Conservation (phyloP, 1,140 invertebrate genomes). For the Panonychus citri region DNA sequence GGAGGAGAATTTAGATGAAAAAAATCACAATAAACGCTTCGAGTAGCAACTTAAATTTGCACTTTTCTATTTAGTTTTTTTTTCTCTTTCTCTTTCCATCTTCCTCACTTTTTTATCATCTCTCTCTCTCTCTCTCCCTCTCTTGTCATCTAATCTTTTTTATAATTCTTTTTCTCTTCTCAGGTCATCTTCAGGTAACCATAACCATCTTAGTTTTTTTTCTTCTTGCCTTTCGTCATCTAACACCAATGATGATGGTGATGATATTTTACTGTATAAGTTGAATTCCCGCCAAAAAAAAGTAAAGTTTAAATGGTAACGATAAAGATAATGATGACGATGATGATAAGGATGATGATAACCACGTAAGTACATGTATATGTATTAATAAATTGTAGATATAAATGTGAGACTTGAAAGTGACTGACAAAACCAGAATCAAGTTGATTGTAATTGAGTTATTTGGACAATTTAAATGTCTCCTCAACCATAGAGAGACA, state of each 20-base stretch:
- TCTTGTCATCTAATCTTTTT: not conserved
- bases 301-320: not conserved
- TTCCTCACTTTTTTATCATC: too few relatives aligned
- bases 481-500: not conserved
- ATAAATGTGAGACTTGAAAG: not conserved
- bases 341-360: not conserved
- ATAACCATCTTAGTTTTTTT: not conserved
- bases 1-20: not conserved
- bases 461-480: not conserved
- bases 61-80: not conserved
- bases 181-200: not conserved
- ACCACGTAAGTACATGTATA: not conserved
- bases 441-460: not conserved
- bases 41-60: not conserved
- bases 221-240: not conserved
- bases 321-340: not conserved
- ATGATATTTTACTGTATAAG: too few relatives aligned
- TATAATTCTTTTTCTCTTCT: not conserved
- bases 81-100: not conserved
- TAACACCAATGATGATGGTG: not conserved
- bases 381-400: too few relatives aligned
- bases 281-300: too few relatives aligned
- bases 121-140: too few relatives aligned
- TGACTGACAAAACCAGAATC: not conserved
- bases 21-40: too few relatives aligned